These are phyloP conservation scores for Coilia nasus DNA, from an alignment of 2,797 vertebrate genomes.

Conservation along the genomic window DNA sequence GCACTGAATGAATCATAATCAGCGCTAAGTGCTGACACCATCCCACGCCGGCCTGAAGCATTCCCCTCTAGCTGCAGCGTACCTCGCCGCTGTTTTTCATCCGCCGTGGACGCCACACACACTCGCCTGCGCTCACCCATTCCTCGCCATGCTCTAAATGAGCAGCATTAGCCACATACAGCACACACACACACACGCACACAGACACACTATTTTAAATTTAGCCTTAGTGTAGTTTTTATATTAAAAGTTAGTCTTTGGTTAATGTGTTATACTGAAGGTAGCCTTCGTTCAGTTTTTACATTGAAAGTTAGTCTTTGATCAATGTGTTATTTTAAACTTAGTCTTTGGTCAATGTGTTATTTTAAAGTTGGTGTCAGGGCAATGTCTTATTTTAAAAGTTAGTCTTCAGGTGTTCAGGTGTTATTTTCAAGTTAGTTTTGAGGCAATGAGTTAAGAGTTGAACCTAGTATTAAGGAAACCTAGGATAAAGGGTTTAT, in stretches of 20 bases:
- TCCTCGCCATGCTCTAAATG: background rate
- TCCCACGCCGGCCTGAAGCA: background rate
- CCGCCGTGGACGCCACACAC: background rate
- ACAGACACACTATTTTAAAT: too few relatives aligned
- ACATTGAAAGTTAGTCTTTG: background rate
- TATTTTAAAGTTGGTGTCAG: background rate
- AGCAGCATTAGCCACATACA: background rate
- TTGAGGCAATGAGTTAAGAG: background rate
- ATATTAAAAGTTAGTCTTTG: background rate
- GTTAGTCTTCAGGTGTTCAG: background rate
- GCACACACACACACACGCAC: too few relatives aligned
- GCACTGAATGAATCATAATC: constrained; percentile 3
- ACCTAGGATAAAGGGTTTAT: too few relatives aligned
- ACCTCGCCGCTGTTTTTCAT: background rate
- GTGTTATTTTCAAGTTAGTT: background rate
- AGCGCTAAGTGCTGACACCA: background rate
- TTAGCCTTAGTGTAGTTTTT: too few relatives aligned
- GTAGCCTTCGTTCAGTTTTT: too few relatives aligned
- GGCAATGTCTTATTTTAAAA: background rate
- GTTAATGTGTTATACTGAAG: too few relatives aligned
- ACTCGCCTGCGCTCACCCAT: background rate
- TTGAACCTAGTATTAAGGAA: too few relatives aligned
- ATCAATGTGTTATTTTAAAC: too few relatives aligned
- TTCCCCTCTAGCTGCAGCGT: background rate
- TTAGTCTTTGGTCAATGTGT: background rate